Evolutionary conservation across 2,113 vertebrate genomes (phyloP), one percentile per base, ranked within the genome.

Genomic region (Amazona vittata): DNA sequence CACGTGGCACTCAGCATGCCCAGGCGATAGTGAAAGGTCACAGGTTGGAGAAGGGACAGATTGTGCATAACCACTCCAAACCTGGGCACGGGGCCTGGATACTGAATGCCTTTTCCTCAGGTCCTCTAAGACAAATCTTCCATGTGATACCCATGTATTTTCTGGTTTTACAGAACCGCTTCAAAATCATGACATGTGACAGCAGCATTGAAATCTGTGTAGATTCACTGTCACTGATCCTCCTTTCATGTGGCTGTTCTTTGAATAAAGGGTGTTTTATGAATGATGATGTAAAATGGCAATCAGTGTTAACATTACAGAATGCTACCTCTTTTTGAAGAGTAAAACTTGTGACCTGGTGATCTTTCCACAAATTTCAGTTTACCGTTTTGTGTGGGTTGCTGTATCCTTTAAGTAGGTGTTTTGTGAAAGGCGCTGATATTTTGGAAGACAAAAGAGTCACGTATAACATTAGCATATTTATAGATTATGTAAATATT

Each of bases 401-500:
- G 47, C 64, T 52, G 31, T 74, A 14, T 46, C 59, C 43, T 68
- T 69, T 55, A 68, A 43, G 20, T 28, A 49, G 31, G 37, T 31
- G 75, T 49, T 41, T 69, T 73, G 28, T 41, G 71, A 88, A 86
- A 67, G 93, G 26, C 44, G 55, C 39, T 57, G 29, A 43, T 63
- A 15, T 88, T 93, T 87, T 49, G 39, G 74, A 81, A 83, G 86
- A 87, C 47, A 53, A 63, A 68, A 82, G 53, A 68, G 29, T 70
- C 15, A 35, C 0, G 2, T 71, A 15, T 57, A 62, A 83, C 64
- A 91, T 75, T 69, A 65, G 20, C 55, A 67, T 93, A 79, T 78
- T 79, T 83, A 79, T 74, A 69, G 33, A 53, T 86, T 70, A 74
- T 79, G 81, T 86, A 86, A 83, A 92, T 94, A 79, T 47, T 11